A percentile compares a stretch with the other conserved stretches of the same genome.
These are phyloP conservation scores for Potorous gilbertii DNA, from an alignment of 2,797 vertebrate species.

Conservation along the genomic window DNA sequence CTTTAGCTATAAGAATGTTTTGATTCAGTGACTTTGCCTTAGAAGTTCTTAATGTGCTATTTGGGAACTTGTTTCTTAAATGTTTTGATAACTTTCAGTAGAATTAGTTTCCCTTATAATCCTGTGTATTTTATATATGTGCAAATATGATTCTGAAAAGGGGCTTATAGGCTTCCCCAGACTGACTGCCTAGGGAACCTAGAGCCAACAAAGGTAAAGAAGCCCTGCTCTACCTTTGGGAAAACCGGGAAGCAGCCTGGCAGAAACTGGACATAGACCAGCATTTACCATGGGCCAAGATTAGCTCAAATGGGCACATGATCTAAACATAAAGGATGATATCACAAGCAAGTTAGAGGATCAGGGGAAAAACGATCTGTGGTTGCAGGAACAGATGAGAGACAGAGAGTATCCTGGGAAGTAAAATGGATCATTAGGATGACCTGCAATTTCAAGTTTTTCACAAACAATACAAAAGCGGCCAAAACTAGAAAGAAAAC, in stretches of 20 bases:
- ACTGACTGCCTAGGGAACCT: background rate
- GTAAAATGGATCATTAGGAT: background rate
- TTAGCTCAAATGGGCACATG: background rate
- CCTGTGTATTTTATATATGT: background rate
- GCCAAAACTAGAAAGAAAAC: background rate
- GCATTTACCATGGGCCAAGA: background rate
- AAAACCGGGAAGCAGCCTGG: background rate
- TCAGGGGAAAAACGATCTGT: background rate
- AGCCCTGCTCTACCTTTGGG: background rate
- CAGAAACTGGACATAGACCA: background rate
- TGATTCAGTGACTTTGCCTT: background rate
- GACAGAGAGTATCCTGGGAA: background rate
- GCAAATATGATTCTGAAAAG: background rate
- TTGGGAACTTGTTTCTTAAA: background rate
- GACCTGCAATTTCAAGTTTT: background rate
- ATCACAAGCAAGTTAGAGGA: background rate
- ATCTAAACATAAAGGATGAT: background rate
- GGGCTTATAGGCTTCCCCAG: background rate
- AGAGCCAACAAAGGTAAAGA: background rate
- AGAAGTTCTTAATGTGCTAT: background rate
- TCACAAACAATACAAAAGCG: background rate
- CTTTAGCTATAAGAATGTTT: background rate
- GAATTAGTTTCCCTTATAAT: background rate
- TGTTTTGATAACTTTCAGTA: background rate
- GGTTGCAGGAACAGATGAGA: background rate